Percentiles rank a stretch among this genome's conserved stretches.
Conservation (phyloP, 2,797 vertebrate genomes). For the Tachyglossus aculeatus region DNA sequence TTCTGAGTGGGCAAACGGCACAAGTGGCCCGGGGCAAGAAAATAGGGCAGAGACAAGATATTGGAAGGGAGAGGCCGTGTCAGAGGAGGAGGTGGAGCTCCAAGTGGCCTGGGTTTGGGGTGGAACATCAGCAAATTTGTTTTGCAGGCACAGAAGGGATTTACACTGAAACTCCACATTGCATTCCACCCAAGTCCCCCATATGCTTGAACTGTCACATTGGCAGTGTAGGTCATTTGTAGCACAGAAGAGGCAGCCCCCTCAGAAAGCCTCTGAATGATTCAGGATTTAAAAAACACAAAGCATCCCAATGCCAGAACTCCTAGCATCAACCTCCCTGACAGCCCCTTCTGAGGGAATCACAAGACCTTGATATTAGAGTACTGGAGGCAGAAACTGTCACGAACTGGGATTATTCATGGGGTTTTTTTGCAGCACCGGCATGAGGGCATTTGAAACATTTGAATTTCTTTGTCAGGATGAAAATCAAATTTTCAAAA, state of each 20-base stretch:
- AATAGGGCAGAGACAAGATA: too few species aligned
- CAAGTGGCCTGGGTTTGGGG: too few species aligned
- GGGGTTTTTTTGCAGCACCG: not conserved
- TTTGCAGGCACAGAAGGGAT: too few species aligned
- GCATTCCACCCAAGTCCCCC: too few species aligned
- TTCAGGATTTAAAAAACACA: not conserved
- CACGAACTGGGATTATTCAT: conserved; percentile 1
- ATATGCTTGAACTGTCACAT: not conserved
- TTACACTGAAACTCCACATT: too few species aligned
- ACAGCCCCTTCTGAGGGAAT: not conserved
- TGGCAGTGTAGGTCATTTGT: not conserved
- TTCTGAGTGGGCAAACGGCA: too few species aligned
- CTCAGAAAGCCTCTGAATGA: conserved; percentile 1
- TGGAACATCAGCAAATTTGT: too few species aligned
- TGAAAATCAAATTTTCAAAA: not conserved
- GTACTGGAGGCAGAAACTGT: not conserved
- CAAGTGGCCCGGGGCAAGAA: too few species aligned
- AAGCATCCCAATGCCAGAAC: not conserved
- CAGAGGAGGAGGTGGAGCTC: too few species aligned
- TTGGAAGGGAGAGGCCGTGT: too few species aligned
- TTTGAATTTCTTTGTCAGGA: not conserved
- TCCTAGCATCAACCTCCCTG: not conserved
- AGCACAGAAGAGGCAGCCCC: not conserved
- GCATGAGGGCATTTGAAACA: not conserved
- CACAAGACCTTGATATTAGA: not conserved